Evolutionary conservation across 2,888 invertebrate species (phyloP).

Genomic region (Drosophila anomelani): DNA sequence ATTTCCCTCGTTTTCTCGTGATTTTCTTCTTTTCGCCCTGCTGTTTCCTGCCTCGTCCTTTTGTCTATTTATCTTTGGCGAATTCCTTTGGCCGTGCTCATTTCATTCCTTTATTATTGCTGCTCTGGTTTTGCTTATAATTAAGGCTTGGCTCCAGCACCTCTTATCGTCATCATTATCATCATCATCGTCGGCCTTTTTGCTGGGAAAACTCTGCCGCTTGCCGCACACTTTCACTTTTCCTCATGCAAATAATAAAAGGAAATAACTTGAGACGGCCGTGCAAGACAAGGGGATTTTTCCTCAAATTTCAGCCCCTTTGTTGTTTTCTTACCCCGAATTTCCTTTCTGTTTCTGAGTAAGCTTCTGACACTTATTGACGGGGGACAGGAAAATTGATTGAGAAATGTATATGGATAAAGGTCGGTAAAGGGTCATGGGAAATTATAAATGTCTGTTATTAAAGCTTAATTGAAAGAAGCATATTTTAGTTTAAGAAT

Average conservation of each 20-base stretch:
- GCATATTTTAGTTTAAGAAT: too few relatives aligned
- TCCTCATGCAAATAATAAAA: slow-evolving; percentile 53
- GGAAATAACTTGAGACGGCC: slow-evolving; percentile 51
- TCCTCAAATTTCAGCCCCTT: slow-evolving; percentile 20
- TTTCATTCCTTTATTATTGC: slow-evolving; percentile 62
- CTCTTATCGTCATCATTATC: slow-evolving; percentile 18
- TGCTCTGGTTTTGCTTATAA: slow-evolving; percentile 60
- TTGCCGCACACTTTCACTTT: slow-evolving; percentile 41
- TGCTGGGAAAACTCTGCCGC: slow-evolving; percentile 3
- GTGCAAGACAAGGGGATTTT: slow-evolving; percentile 42
- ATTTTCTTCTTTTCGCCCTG: slow-evolving; percentile 9
- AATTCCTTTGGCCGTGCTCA: slow-evolving; percentile 61
- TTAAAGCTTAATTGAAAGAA: background rate
- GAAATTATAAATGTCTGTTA: background rate
- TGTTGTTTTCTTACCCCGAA: slow-evolving; percentile 22
- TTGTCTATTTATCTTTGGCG: slow-evolving; percentile 78
- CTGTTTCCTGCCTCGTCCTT: slow-evolving; percentile 39
- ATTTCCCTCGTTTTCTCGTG: slow-evolving; percentile 25
- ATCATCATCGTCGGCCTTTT: slow-evolving; percentile 25
- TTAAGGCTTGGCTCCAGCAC: slow-evolving; percentile 61
- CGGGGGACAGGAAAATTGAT: slow-evolving; percentile 27
- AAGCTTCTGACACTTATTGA: slow-evolving; percentile 29
- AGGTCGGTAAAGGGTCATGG: background rate
- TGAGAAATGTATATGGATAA: slow-evolving; percentile 16
- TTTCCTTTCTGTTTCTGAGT: slow-evolving; percentile 5